Evolutionary conservation across 2,888 invertebrate species (phyloP).

Genomic region (Archips xylosteana): DNA sequence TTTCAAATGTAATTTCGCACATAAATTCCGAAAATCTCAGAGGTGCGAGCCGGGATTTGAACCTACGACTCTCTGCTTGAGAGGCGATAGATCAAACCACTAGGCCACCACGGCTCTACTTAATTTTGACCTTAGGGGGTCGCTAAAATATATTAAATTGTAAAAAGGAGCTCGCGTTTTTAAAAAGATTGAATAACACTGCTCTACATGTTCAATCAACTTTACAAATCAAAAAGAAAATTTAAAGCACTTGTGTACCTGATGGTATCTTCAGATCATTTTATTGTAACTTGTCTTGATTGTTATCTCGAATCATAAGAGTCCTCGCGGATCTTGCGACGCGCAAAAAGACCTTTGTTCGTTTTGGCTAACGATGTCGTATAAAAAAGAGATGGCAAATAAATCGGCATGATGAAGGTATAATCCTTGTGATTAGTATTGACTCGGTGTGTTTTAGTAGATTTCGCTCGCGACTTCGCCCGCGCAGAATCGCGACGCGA

Average conservation of each 20-base stretch:
- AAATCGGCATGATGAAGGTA: constrained; percentile 2
- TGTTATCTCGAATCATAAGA: constrained; percentile 47
- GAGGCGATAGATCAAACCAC: too few relatives aligned
- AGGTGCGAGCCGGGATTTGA: too few relatives aligned
- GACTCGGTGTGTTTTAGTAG: too few relatives aligned
- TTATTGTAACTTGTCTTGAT: constrained; percentile 47
- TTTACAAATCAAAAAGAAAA: neutral
- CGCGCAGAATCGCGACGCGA: too few relatives aligned
- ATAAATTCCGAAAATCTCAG: too few relatives aligned
- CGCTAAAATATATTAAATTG: too few relatives aligned
- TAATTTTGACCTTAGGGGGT: too few relatives aligned
- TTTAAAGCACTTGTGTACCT: constrained; percentile 1
- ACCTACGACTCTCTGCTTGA: too few relatives aligned
- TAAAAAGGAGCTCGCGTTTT: too few relatives aligned
- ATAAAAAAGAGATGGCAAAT: constrained; percentile 48
- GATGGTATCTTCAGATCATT: constrained; percentile 21
- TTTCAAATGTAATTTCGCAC: too few relatives aligned
- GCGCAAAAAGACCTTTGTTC: constrained; percentile 58
- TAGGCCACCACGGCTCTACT: too few relatives aligned
- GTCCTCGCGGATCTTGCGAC: constrained; percentile 63
- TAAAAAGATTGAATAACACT: neutral
- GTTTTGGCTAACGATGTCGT: constrained; percentile 57
- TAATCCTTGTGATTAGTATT: neutral
- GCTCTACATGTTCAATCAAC: neutral
- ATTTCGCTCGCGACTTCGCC: too few relatives aligned